Conservation (phyloP, 2,888 invertebrate genomes). For the Caradrina clavipalpis region DNA sequence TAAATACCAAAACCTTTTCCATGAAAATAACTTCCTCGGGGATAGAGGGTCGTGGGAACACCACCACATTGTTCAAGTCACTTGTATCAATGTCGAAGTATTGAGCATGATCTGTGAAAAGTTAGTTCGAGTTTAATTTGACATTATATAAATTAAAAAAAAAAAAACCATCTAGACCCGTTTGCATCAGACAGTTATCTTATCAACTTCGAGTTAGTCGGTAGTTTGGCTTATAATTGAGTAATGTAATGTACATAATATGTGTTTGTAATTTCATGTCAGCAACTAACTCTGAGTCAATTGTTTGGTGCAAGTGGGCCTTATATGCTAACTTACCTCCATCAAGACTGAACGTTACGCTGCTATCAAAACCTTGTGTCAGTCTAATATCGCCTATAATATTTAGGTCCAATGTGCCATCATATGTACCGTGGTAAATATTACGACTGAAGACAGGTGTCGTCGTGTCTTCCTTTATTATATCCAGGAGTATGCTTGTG, state of each 20-base stretch:
- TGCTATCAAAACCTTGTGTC: constrained; percentile 75
- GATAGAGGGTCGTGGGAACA: constrained; percentile 68
- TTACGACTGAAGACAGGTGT: constrained; percentile 78
- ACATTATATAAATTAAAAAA: background rate
- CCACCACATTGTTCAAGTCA: constrained; percentile 61
- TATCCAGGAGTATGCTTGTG: constrained; percentile 77
- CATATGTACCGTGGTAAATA: constrained; percentile 75
- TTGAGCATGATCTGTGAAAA: constrained; percentile 74
- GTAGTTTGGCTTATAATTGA: too few relatives aligned
- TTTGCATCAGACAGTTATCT: background rate
- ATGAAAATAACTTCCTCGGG: constrained; percentile 79
- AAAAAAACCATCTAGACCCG: background rate
- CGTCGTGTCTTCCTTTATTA: constrained; percentile 77
- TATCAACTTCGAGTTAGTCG: too few relatives aligned
- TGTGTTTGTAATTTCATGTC: too few relatives aligned
- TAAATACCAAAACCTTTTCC: constrained; percentile 79
- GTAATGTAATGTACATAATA: too few relatives aligned
- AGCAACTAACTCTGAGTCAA: background rate
- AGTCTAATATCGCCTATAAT: constrained; percentile 72
- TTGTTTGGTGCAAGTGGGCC: background rate
- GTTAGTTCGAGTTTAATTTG: background rate
- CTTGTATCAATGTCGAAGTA: constrained; percentile 70
- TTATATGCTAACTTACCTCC: constrained; percentile 74
- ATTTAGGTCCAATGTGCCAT: constrained; percentile 60
- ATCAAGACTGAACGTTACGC: constrained; percentile 74